These are phyloP conservation scores for Microhierax caerulescens DNA, from an alignment of 2,797 vertebrate genomes.

Conservation along the genomic window DNA sequence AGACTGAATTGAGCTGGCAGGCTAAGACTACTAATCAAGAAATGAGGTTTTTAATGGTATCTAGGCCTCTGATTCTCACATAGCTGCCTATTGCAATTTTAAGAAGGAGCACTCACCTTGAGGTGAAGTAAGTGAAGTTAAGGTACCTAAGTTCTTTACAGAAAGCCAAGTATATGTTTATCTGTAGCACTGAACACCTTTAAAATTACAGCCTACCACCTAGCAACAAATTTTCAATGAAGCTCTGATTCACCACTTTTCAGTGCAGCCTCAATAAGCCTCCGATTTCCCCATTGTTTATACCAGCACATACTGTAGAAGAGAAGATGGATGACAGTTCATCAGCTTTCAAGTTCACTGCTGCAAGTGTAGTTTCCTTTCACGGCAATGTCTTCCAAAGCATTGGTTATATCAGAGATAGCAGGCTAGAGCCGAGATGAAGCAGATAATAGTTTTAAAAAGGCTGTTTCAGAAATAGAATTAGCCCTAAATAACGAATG, in stretches of 20 bases:
- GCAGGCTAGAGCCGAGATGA: not conserved
- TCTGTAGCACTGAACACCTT: not conserved
- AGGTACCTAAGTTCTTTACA: not conserved
- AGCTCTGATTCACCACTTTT: not conserved
- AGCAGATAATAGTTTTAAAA: constrained; percentile 19
- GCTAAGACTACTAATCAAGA: not conserved
- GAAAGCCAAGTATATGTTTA: not conserved
- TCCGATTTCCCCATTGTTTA: not conserved
- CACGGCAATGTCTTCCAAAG: not conserved
- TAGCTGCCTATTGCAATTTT: not conserved
- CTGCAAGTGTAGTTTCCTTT: not conserved
- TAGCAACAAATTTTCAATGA: not conserved
- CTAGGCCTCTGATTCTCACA: not conserved
- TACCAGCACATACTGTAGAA: not conserved
- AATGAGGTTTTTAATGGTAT: not conserved
- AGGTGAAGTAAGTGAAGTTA: not conserved
- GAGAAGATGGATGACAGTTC: not conserved
- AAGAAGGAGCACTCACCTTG: not conserved
- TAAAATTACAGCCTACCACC: not conserved
- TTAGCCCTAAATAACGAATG: not conserved
- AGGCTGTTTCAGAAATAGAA: not conserved
- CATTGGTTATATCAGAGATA: not conserved
- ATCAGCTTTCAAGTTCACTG: not conserved
- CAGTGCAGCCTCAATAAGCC: not conserved
- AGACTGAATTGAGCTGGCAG: not conserved